These are phyloP conservation scores for Calycopis cecrops DNA, from an alignment of 1,140 invertebrate genomes.

Conservation along the genomic window DNA sequence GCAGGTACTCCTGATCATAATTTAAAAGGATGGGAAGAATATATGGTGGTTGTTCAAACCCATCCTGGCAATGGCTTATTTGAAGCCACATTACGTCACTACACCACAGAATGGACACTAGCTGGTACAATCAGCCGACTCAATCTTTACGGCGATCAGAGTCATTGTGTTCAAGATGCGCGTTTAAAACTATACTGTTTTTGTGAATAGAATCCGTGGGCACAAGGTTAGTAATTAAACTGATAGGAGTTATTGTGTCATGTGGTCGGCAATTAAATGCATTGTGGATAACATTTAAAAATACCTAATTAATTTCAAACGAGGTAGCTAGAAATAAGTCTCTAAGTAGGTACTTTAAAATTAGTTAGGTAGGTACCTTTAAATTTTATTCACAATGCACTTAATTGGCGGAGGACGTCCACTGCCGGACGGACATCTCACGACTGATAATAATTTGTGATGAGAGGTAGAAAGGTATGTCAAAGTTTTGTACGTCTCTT, in stretches of 20 bases:
- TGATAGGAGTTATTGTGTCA: not conserved
- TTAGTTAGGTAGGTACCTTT: no score
- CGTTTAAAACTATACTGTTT: conserved; percentile 87
- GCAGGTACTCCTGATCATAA: conserved; percentile 42
- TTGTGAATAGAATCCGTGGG: conserved; percentile 61
- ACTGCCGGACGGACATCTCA: no score
- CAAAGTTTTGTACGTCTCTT: no score
- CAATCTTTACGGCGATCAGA: conserved; percentile 87
- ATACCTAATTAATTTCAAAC: no score
- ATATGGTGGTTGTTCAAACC: conserved; percentile 79
- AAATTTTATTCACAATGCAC: no score
- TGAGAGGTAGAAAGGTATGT: no score
- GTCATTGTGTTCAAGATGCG: conserved; percentile 83
- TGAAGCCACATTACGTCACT: conserved; percentile 81
- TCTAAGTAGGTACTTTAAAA: no score
- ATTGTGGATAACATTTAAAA: no score
- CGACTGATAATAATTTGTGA: no score
- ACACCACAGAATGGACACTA: conserved; percentile 54
- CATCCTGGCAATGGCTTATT: conserved; percentile 83
- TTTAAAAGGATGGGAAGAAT: conserved; percentile 73
- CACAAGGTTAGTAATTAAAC: not conserved
- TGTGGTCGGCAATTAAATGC: no score
- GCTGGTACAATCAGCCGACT: conserved; percentile 84
- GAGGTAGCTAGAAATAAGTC: no score
- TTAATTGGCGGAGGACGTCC: no score